phyloP scores from a whole-genome alignment of 2,113 vertebrate genomes.

The Sinocyclocheilus anophthalmus region DNA sequence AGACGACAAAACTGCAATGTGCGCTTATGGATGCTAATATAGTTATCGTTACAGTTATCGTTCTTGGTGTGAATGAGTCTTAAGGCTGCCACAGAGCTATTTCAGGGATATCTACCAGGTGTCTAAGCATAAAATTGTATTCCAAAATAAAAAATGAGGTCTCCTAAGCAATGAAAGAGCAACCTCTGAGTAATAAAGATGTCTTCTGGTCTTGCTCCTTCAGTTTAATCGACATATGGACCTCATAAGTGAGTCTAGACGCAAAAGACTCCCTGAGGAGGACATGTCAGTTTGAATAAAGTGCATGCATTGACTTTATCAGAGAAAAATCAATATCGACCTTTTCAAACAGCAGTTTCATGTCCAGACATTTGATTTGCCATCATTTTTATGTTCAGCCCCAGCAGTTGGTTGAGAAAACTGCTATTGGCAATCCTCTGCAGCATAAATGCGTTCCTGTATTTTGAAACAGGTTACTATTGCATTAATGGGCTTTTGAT shows the following conservation, averaged over 20 bases:
- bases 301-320: conserved; percentile 55
- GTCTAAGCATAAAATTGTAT: too few relatives aligned
- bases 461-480: neutral
- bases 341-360: conserved; percentile 26
- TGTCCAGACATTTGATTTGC: conserved; percentile 34
- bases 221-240: conserved; percentile 1
- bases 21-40: too few relatives aligned
- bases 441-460: neutral
- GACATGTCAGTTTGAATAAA: conserved; percentile 47
- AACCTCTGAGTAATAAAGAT: neutral
- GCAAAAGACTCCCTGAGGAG: conserved; percentile 36
- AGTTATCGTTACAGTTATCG: neutral
- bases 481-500: conserved; percentile 39
- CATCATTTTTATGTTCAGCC: conserved; percentile 39
- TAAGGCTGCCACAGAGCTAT: too few relatives aligned
- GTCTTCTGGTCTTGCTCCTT: neutral
- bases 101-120: too few relatives aligned
- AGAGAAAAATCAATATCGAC: conserved; percentile 41
- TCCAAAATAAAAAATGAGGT: neutral
- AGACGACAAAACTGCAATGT: too few relatives aligned
- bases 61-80: too few relatives aligned
- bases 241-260: conserved; percentile 9
- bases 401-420: neutral
- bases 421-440: conserved; percentile 15
- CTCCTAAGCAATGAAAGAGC: neutral